Evolutionary conservation across 2,113 vertebrate genomes (phyloP), one percentile per base, ranked within the genome.

Genomic region (Aramus guarauna): DNA sequence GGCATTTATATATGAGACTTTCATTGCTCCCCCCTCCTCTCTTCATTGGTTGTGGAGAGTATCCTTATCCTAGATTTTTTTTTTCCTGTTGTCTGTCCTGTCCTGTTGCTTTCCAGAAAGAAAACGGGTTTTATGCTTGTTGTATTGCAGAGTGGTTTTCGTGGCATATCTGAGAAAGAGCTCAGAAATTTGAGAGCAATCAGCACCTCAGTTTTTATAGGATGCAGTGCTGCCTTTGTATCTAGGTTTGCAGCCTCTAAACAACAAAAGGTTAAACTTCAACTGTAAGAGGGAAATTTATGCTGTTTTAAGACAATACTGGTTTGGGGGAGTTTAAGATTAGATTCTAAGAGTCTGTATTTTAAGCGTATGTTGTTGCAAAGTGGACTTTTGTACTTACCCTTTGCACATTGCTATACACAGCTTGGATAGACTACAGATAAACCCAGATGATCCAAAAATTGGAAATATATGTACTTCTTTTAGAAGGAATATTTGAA

Each of bases 1-100:
- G 98, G 97, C 97, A 97, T 98, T 96, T 97, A 87, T 87, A 76
- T 75, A 92, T 88, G 91, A 92, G 96, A 93, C 96, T 96, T 97
- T 81, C 96, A 96, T 96, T 91, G 69, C 93, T 90, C 58, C 34
- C 67, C 29, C 5, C 34, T 88, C 50, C 32, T 32, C 21, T 39
- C 39, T 76, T 96, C 82, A 16, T 91, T 90, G 73, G 26, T 90
- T 72, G 62, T 15, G 22, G 83, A 92, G 69, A 81, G 37, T 91
- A 79, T 86, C 71, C 73, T 75, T 80, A 53, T 67, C 67, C 64
- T 94, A 64, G 67, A 13, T 34, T 43, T 62, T 55, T 48, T 58
- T 50, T 22, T 7, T 11, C 12, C 62, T 55, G 23, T 85, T 94
- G 53, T 30, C 52, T 88, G 37, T 63, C 37, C 34, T 64, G 60